Conservation (phyloP, 1,140 invertebrate genomes). For the Propsilocerus akamusi region DNA sequence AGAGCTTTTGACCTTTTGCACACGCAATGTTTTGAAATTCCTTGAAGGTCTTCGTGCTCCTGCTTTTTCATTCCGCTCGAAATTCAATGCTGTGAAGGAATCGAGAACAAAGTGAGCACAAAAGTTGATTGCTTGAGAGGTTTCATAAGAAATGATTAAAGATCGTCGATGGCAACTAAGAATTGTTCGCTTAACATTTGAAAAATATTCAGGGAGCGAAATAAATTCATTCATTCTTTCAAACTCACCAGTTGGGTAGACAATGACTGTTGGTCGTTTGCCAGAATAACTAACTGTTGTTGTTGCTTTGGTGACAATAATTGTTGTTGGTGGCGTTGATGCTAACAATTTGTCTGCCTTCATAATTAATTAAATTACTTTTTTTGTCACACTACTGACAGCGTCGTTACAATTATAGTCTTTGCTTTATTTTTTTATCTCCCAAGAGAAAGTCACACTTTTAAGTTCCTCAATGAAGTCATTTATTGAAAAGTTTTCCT, state of each 20-base stretch:
- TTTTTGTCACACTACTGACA: too few species aligned
- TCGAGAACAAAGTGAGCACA: neutral
- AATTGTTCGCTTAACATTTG: too few species aligned
- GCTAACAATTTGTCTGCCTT: neutral
- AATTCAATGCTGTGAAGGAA: neutral
- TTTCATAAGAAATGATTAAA: neutral
- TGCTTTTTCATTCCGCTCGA: neutral
- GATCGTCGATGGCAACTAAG: too few species aligned
- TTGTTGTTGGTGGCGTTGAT: neutral
- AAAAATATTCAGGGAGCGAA: neutral
- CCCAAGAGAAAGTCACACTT: too few species aligned
- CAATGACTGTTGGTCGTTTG: conserved; percentile 13
- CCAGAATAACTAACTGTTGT: neutral
- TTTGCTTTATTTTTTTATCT: too few species aligned
- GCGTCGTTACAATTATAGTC: too few species aligned
- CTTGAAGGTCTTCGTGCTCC: too few species aligned
- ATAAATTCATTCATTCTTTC: neutral
- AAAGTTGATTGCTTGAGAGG: neutral
- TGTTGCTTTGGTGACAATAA: neutral
- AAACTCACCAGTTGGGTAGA: conserved; percentile 22
- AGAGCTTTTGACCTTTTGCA: too few species aligned
- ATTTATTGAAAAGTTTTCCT: too few species aligned
- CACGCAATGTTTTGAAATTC: too few species aligned
- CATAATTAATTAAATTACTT: too few species aligned
- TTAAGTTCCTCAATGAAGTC: too few species aligned